Conservation (phyloP, 2,113 vertebrate species). For the Stegostoma tigrinum region DNA sequence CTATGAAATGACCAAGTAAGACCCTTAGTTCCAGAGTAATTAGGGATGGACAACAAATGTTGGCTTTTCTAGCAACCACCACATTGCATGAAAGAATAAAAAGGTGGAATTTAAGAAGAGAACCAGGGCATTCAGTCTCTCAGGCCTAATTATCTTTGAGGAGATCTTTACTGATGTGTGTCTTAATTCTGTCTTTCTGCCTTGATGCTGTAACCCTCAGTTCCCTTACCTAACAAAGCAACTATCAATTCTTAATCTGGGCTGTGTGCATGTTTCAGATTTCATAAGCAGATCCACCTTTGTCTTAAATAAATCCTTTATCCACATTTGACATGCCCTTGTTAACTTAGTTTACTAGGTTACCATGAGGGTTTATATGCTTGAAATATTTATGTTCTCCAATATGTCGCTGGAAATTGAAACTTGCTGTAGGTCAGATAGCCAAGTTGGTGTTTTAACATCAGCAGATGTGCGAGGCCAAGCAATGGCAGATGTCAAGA, state of each 20-base stretch:
- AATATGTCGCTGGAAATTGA: background rate
- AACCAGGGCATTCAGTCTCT: background rate
- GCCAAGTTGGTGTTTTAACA: background rate
- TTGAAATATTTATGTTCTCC: constrained; percentile 9
- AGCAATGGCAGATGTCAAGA: background rate
- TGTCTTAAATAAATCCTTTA: background rate
- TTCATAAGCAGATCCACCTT: background rate
- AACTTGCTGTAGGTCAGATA: background rate
- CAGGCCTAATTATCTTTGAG: background rate
- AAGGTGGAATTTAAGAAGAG: background rate
- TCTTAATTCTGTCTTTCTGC: background rate
- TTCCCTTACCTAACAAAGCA: background rate
- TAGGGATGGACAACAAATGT: no score
- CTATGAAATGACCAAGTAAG: no score
- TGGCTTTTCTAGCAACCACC: no score
- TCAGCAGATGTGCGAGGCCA: background rate
- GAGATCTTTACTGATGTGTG: background rate
- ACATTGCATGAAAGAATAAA: no score
- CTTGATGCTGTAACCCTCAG: background rate
- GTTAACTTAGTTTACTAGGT: background rate
- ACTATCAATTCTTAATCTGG: background rate
- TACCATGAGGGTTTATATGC: background rate
- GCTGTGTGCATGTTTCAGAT: background rate
- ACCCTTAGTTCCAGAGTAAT: no score
- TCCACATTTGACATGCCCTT: background rate